phyloP scores from a whole-genome alignment of 1,140 invertebrate species.

The Lineus longissimus region DNA sequence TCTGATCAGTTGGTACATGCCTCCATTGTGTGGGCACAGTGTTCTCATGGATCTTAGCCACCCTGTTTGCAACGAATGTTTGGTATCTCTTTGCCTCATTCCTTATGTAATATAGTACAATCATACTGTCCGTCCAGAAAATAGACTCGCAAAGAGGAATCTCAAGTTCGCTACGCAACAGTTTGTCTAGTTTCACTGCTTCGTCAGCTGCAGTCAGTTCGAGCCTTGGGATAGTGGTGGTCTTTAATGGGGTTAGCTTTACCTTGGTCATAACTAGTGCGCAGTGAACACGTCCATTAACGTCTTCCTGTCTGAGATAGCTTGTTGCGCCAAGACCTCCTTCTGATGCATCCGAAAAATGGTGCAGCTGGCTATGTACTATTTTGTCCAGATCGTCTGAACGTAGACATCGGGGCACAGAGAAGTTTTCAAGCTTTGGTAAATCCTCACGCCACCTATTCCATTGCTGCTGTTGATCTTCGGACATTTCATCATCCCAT shows the following conservation, averaged over 20 bases:
- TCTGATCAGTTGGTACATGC: constrained; percentile 8
- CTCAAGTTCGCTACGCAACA: background rate
- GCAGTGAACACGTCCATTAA: constrained; percentile 1
- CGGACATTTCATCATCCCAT: constrained; percentile 19
- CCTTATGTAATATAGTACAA: constrained; percentile 11
- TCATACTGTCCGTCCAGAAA: constrained; percentile 17
- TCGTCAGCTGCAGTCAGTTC: constrained; percentile 7
- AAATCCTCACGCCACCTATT: constrained; percentile 9
- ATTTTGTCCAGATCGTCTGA: constrained; percentile 2
- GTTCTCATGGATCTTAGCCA: background rate
- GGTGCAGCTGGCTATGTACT: background rate
- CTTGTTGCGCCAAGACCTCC: constrained; percentile 8
- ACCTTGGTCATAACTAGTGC: constrained; percentile 14
- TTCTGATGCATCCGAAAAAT: constrained; percentile 17
- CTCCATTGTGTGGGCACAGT: background rate
- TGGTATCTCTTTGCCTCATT: background rate
- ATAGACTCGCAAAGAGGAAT: background rate
- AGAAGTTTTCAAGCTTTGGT: constrained; percentile 1
- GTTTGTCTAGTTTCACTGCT: constrained; percentile 12
- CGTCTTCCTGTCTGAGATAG: constrained; percentile 7
- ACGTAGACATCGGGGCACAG: constrained; percentile 2
- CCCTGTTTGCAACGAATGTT: too few relatives aligned
- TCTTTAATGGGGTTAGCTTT: constrained; percentile 7
- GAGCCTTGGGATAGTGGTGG: too few relatives aligned
- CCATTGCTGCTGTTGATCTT: background rate